Evolutionary conservation across 2,113 vertebrate species (phyloP).

Genomic region (Serinus canaria): DNA sequence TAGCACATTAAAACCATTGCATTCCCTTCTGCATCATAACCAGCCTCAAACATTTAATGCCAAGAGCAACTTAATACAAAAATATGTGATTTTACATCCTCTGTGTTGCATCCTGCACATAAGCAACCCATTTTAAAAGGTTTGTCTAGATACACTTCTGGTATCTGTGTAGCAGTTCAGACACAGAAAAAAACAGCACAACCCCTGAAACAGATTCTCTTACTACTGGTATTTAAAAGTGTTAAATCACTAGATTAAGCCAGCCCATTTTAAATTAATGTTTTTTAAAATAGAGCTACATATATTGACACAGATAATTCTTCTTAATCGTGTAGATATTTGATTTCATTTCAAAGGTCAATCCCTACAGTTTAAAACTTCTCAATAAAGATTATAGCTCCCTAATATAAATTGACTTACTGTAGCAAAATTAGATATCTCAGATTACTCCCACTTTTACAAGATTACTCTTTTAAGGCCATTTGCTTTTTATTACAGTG

Average conservation of each 20-base stretch:
- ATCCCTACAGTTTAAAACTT: not conserved
- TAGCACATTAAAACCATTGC: not conserved
- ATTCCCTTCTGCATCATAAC: not conserved
- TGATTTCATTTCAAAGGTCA: not conserved
- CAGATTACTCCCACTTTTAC: not conserved
- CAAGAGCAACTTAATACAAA: not conserved
- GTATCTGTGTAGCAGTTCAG: not conserved
- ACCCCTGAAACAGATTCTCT: not conserved
- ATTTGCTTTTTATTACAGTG: not conserved
- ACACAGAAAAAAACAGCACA: not conserved
- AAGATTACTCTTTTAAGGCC: not conserved
- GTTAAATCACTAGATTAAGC: not conserved
- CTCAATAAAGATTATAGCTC: not conserved
- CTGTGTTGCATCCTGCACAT: not conserved
- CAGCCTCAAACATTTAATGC: not conserved
- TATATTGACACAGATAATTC: not conserved
- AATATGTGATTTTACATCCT: not conserved
- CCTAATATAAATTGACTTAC: not conserved
- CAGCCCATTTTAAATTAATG: not conserved
- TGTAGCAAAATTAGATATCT: not conserved
- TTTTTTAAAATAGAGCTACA: not conserved
- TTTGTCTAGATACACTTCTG: not conserved
- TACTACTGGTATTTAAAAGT: not conserved
- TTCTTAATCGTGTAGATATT: not conserved
- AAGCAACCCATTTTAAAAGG: not conserved